A percentile compares a stretch with the other conserved stretches of the same genome.
Conservation (phyloP, 1,140 invertebrate species). For the Drosophila erecta region DNA sequence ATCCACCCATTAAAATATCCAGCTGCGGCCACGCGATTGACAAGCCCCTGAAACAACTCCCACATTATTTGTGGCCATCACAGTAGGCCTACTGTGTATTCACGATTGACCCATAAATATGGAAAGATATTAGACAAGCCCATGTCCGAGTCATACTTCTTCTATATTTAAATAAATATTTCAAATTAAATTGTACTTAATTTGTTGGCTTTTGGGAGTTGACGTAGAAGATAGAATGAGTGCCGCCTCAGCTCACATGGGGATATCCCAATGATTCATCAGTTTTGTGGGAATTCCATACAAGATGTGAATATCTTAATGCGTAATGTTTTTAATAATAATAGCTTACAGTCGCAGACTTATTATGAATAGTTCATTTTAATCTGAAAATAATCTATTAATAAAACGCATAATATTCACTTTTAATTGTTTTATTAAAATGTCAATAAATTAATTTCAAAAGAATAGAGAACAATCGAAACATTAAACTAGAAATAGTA, state of each 20-base stretch:
- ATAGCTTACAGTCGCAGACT: too few species aligned
- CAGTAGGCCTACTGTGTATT: slow-evolving; percentile 15
- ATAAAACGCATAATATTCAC: not conserved
- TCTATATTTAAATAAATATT: slow-evolving; percentile 20
- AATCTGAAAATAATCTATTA: not conserved
- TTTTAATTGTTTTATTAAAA: slow-evolving; percentile 69
- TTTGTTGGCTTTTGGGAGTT: too few species aligned
- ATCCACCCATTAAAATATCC: slow-evolving; percentile 39
- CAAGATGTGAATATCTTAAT: not conserved
- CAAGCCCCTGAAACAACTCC: slow-evolving; percentile 70
- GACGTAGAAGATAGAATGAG: not conserved
- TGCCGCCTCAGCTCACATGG: not conserved
- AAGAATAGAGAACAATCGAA: slow-evolving; percentile 78
- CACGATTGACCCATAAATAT: slow-evolving; percentile 38
- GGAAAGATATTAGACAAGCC: slow-evolving; percentile 23
- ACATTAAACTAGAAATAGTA: slow-evolving; percentile 80
- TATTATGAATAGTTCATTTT: not conserved
- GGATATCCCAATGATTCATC: slow-evolving; percentile 36
- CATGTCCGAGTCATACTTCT: slow-evolving; percentile 11
- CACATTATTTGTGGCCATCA: slow-evolving; percentile 27
- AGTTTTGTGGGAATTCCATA: not conserved
- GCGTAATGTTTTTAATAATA: too few species aligned
- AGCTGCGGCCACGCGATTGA: slow-evolving; percentile 45
- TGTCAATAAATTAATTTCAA: slow-evolving; percentile 80
- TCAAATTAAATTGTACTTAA: slow-evolving; percentile 1